Evolutionary conservation across 2,113 vertebrate species (phyloP), one percentile per base, ranked within the genome.

Genomic region (Cygnus buccinator): DNA sequence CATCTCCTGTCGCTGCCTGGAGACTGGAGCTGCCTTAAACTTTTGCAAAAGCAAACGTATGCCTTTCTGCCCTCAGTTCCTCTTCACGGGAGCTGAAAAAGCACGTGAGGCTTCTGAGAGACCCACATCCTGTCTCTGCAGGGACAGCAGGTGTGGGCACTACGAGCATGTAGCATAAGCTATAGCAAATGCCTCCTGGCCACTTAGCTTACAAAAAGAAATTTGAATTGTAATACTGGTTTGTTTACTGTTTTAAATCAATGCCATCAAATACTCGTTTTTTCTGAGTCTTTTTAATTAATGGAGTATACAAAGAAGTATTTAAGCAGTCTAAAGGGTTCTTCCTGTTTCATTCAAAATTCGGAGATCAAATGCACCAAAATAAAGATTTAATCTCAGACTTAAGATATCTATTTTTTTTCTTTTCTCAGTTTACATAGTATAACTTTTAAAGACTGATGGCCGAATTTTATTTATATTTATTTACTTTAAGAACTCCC

Each of bases 291-390:
- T 73, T 85, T 90, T 90, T 25, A 55, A 52, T 39, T 66, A 44
- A 46, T 18, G 17, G 31, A 72, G 17, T 48, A 50, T 31, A 57
- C 16, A 79, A 85, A 41, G 37, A 66, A 48, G 39, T 68, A 75
- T 79, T 87, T 90, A 46, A 92, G 41, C 19, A 65, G 54, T 33
- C 73, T 61, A 52, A 89, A 46, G 19, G 2, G 4, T 3, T 72
- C 83, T 79, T 88, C 62, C 46, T 50, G 15, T 88, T 93, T 87
- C 35, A 33, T 76, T 85, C 79, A 73, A 92, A 94, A 79, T 39
- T 85, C 29, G 65, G 57, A 13, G 2, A 72, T 85, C 10, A 83
- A 55, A 85, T 65, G 54, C 31, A 59, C 22, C 25, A 76, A 58
- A 79, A 68, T 52, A 28, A 86, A 61, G 18, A 83, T 57, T 75